phyloP scores from a whole-genome alignment of 37 sponge, comb jelly and placozoan genomes.

The Halichondria panicea region DNA sequence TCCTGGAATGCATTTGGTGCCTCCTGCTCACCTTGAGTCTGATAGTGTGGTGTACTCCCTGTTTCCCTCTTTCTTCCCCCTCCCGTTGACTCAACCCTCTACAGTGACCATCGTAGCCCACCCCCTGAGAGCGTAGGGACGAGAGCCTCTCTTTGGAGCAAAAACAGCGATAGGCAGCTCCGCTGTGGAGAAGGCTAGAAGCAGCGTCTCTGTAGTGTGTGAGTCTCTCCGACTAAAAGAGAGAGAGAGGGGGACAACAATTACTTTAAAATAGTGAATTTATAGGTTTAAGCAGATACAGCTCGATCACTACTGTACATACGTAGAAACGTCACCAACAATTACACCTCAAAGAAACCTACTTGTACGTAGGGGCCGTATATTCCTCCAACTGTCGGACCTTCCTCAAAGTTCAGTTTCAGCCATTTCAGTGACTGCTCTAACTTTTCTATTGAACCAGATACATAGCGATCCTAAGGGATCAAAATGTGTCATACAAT shows the following conservation, averaged over 20 bases:
- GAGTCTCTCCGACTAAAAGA: constrained; percentile 58
- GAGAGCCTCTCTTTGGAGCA: constrained; percentile 67
- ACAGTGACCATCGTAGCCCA: constrained; percentile 68
- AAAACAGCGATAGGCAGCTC: constrained; percentile 73
- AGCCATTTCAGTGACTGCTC: constrained; percentile 47
- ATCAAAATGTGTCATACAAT: background rate
- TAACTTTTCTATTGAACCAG: constrained; percentile 41
- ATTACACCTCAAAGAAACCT: no score
- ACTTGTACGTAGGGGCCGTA: constrained; percentile 77
- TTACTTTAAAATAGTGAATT: background rate
- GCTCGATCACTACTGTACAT: background rate
- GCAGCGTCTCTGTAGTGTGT: constrained; percentile 28
- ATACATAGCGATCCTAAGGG: constrained; percentile 52
- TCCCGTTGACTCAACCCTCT: constrained; percentile 25
- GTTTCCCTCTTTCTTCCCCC: constrained; percentile 18
- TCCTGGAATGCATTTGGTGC: no score
- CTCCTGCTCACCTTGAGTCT: constrained; percentile 58
- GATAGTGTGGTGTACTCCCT: constrained; percentile 38
- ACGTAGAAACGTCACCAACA: background rate
- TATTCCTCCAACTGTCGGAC: constrained; percentile 49
- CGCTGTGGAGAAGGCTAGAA: constrained; percentile 26
- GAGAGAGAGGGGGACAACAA: no score
- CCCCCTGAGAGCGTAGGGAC: constrained; percentile 12
- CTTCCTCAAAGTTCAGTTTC: constrained; percentile 76
- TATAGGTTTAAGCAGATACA: background rate